Conservation (phyloP, 2,797 vertebrate species). For the Siniperca undulata region DNA sequence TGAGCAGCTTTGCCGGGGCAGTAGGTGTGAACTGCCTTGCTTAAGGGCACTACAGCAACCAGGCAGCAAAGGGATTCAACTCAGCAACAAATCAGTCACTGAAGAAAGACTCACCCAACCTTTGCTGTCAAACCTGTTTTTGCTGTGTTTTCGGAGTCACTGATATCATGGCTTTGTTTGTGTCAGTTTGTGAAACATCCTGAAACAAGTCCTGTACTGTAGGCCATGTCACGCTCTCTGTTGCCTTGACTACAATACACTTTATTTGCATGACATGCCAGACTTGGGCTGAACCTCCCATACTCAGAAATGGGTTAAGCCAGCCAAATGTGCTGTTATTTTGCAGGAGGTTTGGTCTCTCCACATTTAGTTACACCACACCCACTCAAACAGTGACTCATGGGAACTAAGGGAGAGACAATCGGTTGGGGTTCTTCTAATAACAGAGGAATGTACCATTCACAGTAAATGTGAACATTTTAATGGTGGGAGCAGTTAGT, state of each 20-base stretch:
- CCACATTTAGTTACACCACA: conserved; percentile 50
- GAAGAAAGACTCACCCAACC: no score
- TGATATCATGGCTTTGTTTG: not conserved
- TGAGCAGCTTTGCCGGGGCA: not conserved
- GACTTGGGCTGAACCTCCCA: not conserved
- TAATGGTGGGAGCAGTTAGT: not conserved
- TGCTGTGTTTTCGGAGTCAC: not conserved
- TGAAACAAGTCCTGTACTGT: not conserved
- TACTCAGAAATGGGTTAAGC: not conserved
- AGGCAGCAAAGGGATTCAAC: not conserved
- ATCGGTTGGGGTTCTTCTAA: not conserved
- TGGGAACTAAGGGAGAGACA: conserved; percentile 21
- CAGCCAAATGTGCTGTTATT: conserved; percentile 7
- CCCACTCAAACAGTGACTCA: conserved; percentile 60
- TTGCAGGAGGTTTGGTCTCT: conserved; percentile 9
- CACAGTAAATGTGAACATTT: not conserved
- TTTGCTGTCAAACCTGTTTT: not conserved
- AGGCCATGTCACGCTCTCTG: not conserved
- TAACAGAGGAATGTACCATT: conserved; percentile 36
- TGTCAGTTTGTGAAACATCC: not conserved
- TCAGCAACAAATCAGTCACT: no score
- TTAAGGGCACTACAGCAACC: not conserved
- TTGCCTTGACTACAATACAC: conserved; percentile 11
- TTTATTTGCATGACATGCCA: conserved; percentile 52
- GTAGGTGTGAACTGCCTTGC: no score